A percentile compares a stretch with the other conserved stretches of the same genome.
These are phyloP conservation scores for Epsilonema sp. DNA, from an alignment of 2,888 invertebrate genomes.

Conservation along the genomic window DNA sequence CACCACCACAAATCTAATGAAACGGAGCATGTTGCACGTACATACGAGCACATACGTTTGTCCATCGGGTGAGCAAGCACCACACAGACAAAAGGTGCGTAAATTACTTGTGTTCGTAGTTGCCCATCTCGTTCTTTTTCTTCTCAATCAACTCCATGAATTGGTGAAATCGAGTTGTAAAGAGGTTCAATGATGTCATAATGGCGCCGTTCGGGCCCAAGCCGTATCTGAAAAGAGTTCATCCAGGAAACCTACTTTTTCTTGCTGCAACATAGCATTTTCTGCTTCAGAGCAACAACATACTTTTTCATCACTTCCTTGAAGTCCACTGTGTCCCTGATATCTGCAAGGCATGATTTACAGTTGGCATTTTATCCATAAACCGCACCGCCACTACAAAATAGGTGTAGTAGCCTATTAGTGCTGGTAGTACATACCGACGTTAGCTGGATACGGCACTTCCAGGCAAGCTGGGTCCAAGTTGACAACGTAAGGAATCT, in stretches of 20 bases:
- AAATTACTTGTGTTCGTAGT: slow-evolving; percentile 48
- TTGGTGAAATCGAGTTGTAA: slow-evolving; percentile 87
- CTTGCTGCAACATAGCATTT: not conserved
- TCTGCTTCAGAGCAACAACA: slow-evolving; percentile 5
- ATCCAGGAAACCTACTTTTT: not conserved
- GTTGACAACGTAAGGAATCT: slow-evolving; percentile 64
- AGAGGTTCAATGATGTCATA: slow-evolving; percentile 83
- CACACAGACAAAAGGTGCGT: slow-evolving; percentile 53
- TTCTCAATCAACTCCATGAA: slow-evolving; percentile 33
- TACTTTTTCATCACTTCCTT: slow-evolving; percentile 94
- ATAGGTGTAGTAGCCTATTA: too few species aligned
- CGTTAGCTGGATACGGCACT: slow-evolving; percentile 74
- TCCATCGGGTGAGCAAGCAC: too few species aligned
- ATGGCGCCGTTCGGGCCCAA: slow-evolving; percentile 96
- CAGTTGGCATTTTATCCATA: too few species aligned
- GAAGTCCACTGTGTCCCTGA: slow-evolving; percentile 93
- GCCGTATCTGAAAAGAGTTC: slow-evolving; percentile 42
- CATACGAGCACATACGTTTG: slow-evolving; percentile 39
- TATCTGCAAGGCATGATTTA: slow-evolving; percentile 45
- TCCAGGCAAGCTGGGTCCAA: slow-evolving; percentile 84
- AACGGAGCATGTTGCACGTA: slow-evolving; percentile 22
- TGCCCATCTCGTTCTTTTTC: slow-evolving; percentile 35
- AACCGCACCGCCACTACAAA: too few species aligned
- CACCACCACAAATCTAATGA: slow-evolving; percentile 33
- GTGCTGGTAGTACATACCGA: too few species aligned